phyloP scores from a whole-genome alignment of 1,140 invertebrate species.

The Tetramorium alpestre region DNA sequence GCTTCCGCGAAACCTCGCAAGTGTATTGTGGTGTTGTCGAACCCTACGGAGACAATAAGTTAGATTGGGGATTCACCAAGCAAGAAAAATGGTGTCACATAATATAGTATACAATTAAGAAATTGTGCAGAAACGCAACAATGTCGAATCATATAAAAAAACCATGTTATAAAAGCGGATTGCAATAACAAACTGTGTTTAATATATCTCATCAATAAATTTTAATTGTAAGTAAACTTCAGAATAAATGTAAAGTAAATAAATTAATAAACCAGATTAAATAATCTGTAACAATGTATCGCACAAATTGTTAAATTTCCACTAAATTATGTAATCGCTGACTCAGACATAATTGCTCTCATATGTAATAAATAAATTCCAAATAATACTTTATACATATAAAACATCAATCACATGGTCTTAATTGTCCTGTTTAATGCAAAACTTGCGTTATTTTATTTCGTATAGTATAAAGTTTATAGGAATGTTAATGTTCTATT shows the following conservation, averaged over 20 bases:
- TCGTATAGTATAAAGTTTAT: background rate
- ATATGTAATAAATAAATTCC: background rate
- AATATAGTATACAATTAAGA: background rate
- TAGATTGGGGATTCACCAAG: background rate
- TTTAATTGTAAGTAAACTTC: background rate
- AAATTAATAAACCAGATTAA: background rate
- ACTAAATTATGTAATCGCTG: conserved; percentile 44
- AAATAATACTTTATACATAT: background rate
- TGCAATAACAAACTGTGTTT: background rate
- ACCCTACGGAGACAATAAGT: conserved; percentile 61
- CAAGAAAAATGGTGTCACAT: conserved; percentile 4
- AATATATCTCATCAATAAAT: background rate
- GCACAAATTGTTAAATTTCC: background rate
- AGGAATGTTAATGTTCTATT: background rate
- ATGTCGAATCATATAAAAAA: background rate
- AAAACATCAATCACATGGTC: background rate
- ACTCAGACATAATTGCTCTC: background rate
- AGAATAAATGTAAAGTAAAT: conserved; percentile 15
- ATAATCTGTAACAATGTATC: background rate
- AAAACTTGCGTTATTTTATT: background rate
- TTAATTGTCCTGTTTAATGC: background rate
- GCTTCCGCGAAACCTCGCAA: conserved; percentile 82
- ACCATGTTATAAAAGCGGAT: background rate
- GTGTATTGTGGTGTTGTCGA: conserved; percentile 79
- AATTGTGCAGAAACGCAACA: background rate